Percentiles rank a stretch among this genome's conserved stretches.
phyloP scores from a whole-genome alignment of 2,113 vertebrate genomes.

The Trochalopteron elliotii region DNA sequence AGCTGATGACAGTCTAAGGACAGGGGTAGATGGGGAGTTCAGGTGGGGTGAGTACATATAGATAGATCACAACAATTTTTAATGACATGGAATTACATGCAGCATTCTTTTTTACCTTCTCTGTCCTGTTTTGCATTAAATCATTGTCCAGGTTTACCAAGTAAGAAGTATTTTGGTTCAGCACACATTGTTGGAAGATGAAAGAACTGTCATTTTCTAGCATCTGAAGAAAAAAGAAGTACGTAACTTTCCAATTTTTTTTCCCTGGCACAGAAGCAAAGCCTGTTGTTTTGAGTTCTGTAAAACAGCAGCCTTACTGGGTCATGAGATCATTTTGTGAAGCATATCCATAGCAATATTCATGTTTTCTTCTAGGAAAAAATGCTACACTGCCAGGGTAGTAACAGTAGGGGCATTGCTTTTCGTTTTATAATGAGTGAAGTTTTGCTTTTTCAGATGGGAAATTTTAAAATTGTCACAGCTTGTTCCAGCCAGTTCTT shows the following conservation, averaged over 20 bases:
- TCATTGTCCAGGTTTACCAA: neutral
- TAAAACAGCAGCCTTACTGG: neutral
- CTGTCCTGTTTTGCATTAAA: neutral
- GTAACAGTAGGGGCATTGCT: neutral
- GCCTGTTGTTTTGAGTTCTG: neutral
- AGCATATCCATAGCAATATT: neutral
- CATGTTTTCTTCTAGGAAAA: neutral
- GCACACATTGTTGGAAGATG: neutral
- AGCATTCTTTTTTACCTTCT: neutral
- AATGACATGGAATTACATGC: neutral
- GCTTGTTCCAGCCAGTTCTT: conserved; percentile 44
- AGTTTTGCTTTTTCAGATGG: neutral
- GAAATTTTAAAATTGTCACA: neutral
- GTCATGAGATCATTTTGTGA: neutral
- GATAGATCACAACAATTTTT: neutral
- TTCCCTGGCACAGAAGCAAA: neutral
- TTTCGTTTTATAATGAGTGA: neutral
- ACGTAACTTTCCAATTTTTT: neutral
- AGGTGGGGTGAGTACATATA: accelerated
- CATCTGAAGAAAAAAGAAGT: neutral
- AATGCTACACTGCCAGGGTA: neutral
- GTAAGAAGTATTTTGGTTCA: neutral
- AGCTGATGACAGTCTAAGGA: neutral
- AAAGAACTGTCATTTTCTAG: neutral
- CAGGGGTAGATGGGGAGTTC: neutral